Evolutionary conservation across 1,140 invertebrate species (phyloP), one percentile per base, ranked within the genome.

Genomic region (Euura saliciscinereae): DNA sequence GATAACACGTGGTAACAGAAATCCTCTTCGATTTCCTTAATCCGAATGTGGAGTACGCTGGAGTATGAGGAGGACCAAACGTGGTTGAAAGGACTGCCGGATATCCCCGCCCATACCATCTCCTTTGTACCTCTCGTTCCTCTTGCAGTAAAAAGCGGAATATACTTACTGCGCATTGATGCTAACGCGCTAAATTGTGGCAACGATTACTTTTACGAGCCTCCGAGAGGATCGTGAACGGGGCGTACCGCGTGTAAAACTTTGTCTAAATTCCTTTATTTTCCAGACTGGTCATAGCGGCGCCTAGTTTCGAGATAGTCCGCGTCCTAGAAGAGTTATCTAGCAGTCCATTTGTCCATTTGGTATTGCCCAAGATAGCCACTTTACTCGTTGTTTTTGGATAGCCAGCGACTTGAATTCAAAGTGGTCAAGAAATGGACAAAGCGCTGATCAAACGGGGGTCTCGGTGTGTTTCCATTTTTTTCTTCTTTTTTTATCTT

Each of bases 11-110:
- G 51, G 51, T 11, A 59, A 59, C 51, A 59, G 51, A 59, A 59
- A 59, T 59, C 51, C 51, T 59, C 51, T 59, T 59, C 51, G 51
- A 59, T 59, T 59, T 59, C 51, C 51, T 59, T 59, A 59, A 59
- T 59, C 51, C 51, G 2, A 59, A 59, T n/a, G 51, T 6, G 51
- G 28, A 59, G 51, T 11, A 59, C 10, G 6, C 51, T 3, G 51
- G 51, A 1, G 13, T 8, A 59, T 8, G 51, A 59, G 51, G 51
- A 59, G 51, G 13, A n/a, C 3, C 8, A 59, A 59, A 59, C 51
- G 51, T 59, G 3, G 51, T 8, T 59, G 13, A 6, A 59, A 59
- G 8, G 51, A n/a, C 51, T 59, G 3, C 13, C 51, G 6, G 8
- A 59, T 11, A 28, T 28, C 28, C 28, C 28, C 28, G 28, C 28